These are phyloP conservation scores for Pseudopodoces humilis DNA, from an alignment of 2,113 vertebrate species.

Conservation along the genomic window DNA sequence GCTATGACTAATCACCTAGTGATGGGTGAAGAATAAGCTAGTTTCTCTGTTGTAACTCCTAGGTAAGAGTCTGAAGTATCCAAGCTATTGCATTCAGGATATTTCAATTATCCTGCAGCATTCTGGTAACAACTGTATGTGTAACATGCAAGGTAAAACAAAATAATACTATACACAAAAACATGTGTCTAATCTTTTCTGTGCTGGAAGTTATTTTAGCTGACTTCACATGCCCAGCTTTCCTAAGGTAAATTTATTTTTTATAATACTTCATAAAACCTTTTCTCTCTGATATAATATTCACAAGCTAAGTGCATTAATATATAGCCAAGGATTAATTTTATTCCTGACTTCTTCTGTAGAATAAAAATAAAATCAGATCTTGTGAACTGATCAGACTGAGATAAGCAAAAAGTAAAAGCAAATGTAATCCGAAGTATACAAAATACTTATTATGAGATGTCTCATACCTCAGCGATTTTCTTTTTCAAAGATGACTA, in stretches of 20 bases:
- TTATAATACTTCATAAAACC: background rate
- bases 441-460: background rate
- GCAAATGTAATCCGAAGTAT: background rate
- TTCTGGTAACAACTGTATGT: background rate
- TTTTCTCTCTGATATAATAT: background rate
- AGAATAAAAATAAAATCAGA: background rate
- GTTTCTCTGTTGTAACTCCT: background rate
- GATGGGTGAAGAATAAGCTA: background rate
- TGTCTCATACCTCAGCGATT: background rate
- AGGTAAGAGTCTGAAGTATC: background rate
- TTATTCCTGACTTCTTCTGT: background rate
- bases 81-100: background rate
- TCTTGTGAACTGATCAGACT: background rate
- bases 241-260: background rate
- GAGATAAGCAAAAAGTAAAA: background rate
- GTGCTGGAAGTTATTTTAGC: background rate
- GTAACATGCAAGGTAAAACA: background rate
- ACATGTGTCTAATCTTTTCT: background rate
- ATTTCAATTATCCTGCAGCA: background rate
- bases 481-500: background rate
- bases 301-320: background rate
- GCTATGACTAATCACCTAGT: background rate
- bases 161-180: background rate
- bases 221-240: background rate
- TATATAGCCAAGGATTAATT: background rate